Conservation (phyloP, 1,140 invertebrate species). For the Antheraea pernyi region DNA sequence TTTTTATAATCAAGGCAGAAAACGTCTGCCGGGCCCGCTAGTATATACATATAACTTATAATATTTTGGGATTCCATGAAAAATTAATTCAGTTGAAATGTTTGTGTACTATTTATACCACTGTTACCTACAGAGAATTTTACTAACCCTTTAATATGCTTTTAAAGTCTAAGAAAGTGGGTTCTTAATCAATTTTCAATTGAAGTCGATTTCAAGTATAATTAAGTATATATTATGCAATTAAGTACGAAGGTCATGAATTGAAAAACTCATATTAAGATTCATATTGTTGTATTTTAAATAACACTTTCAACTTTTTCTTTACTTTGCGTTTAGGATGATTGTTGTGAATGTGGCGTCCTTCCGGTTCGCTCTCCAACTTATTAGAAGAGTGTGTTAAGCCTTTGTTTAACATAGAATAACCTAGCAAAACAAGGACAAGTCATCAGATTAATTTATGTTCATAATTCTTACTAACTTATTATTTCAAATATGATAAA, state of each 20-base stretch:
- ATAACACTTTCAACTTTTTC: constrained; percentile 53
- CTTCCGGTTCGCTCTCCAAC: constrained; percentile 33
- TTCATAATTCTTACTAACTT: background rate
- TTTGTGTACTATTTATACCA: no score
- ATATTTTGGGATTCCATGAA: no score
- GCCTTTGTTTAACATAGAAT: constrained; percentile 41
- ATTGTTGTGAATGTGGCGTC: constrained; percentile 27
- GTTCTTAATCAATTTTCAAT: no score
- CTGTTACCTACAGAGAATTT: no score
- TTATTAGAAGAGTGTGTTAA: constrained; percentile 35
- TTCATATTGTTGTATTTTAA: constrained; percentile 55
- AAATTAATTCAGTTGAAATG: no score
- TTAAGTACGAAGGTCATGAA: background rate
- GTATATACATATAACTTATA: no score
- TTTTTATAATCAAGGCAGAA: no score
- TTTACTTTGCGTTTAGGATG: constrained; percentile 40
- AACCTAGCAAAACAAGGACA: constrained; percentile 41
- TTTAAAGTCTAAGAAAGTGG: no score
- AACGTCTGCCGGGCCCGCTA: no score
- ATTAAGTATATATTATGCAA: no score
- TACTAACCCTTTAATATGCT: no score
- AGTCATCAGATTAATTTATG: constrained; percentile 14
- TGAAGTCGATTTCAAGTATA: no score
- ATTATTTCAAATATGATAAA: constrained; percentile 10
- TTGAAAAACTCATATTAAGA: constrained; percentile 22